phyloP scores from a whole-genome alignment of 1,140 invertebrate species.

The Scaptomyza montana region DNA sequence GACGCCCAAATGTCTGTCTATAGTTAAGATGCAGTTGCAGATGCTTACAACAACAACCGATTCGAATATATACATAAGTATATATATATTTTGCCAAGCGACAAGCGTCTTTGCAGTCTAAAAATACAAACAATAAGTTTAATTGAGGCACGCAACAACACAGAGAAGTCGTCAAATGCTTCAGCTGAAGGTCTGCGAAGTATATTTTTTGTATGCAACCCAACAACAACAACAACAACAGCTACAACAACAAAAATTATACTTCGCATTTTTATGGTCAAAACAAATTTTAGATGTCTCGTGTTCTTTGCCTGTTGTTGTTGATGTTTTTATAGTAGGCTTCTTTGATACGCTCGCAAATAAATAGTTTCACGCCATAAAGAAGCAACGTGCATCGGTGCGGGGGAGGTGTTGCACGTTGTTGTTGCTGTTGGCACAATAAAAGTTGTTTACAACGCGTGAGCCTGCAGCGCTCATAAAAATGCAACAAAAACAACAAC shows the following conservation, averaged over 20 bases:
- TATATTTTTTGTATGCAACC: neutral
- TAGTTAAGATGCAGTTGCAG: neutral
- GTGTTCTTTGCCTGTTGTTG: conserved; percentile 12
- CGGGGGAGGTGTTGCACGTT: conserved; percentile 12
- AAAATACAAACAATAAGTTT: conserved; percentile 42
- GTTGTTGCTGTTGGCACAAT: conserved; percentile 41
- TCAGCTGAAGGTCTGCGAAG: conserved; percentile 38
- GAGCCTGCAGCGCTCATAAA: conserved; percentile 73
- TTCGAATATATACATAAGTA: neutral
- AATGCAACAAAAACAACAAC: conserved; percentile 59
- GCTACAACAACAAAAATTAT: conserved; percentile 31
- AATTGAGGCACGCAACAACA: conserved; percentile 28
- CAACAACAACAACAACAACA: neutral
- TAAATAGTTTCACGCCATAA: conserved; percentile 81
- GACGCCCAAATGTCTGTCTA: conserved; percentile 69
- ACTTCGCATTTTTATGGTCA: conserved; percentile 41
- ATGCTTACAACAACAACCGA: neutral
- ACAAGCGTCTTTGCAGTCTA: conserved; percentile 30
- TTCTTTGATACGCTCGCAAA: conserved; percentile 79
- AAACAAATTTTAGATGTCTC: conserved; percentile 34
- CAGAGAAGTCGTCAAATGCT: conserved; percentile 21
- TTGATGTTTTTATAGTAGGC: conserved; percentile 49
- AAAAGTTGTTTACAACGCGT: conserved; percentile 78
- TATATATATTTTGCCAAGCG: conserved; percentile 6
- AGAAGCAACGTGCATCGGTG: conserved; percentile 35